These are phyloP conservation scores for Sinopyrophorus schimmeli DNA, from an alignment of 2,888 invertebrate genomes.

Conservation along the genomic window DNA sequence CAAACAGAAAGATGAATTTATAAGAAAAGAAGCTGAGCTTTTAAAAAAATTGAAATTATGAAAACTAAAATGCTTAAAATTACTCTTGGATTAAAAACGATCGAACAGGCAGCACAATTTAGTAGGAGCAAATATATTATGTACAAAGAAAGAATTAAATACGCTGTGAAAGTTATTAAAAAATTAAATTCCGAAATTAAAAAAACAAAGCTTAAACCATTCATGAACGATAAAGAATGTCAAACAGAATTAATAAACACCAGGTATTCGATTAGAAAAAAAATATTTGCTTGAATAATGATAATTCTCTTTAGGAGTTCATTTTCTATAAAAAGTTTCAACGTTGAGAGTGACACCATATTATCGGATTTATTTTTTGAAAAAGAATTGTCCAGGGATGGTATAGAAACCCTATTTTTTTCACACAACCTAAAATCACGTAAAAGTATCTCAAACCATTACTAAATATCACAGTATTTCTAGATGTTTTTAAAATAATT, in stretches of 20 bases:
- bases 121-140: conserved; percentile 23
- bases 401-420: too few species aligned
- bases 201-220: conserved; percentile 1
- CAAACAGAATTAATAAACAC: conserved; percentile 14
- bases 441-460: too few species aligned
- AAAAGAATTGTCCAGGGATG: too few species aligned
- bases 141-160: conserved; percentile 31
- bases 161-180: conserved; percentile 22
- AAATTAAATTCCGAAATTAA: conserved; percentile 11
- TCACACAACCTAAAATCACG: too few species aligned
- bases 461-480: too few species aligned
- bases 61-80: conserved; percentile 3
- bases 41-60: conserved; percentile 11
- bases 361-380: background rate
- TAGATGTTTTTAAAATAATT: too few species aligned
- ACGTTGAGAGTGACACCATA: background rate
- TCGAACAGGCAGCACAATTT: conserved; percentile 3
- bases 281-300: too few species aligned
- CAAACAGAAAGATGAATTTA: conserved; percentile 10
- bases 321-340: background rate
- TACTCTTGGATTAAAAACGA: background rate
- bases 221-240: conserved; percentile 9
- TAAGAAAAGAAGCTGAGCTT: conserved; percentile 12
- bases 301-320: too few species aligned
- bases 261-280: too few species aligned